Base-by-base conservation (phyloP, 2,888 invertebrate species). In the Drosophila neoperkinsi region DNA sequence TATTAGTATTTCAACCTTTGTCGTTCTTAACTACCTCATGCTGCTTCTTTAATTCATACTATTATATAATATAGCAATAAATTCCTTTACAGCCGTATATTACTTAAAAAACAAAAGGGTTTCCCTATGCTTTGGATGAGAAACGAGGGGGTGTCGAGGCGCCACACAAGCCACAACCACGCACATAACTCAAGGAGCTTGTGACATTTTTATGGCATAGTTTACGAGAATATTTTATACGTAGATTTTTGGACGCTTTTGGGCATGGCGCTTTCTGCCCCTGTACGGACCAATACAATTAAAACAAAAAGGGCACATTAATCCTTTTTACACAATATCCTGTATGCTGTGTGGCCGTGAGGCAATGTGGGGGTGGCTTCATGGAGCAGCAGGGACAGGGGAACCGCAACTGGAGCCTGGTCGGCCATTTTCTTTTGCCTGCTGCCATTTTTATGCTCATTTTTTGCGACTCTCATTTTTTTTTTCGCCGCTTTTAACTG, bases 311-410 rank as follows among this genome's bases (percentile, higher is more conserved):
- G 71, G 77, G 59, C 73, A 77, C 87, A 90, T 87, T 87, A 87
- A 87, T 87, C 90, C 87, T 73, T 90, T 90, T 90, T 90, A 75
- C 79, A 89, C 88, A 90, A 87, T 90, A 87, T 87, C 87, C 90
- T 90, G 90, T 78, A 71, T 70, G 79, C 82, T 73, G 79, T 69
- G 66, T 74, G 79, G 68, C 70, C 71, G 67, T 46, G 25, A 16
- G 25, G 46, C 69, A 71, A 67, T 74, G 58, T 64, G 79, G 72
- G 79, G 72, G 74, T 56, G 70, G 51, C 52, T 28, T 38, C 41
- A 18, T 28, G 55, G n/a, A n/a, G 38, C 53, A 18, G 13, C 21
- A n/a, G 25, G 50, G 52, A 18, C 53, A 34, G 52, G 33, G 72
- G 16, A 65, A 61, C 78, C 65, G 33, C 78, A 77, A 25, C 58